Percentiles rank a stretch among this genome's conserved stretches.
These are phyloP conservation scores for Trachythela sp. DNA, from an alignment of 64 coral and sea anemone genomes.

Conservation along the genomic window DNA sequence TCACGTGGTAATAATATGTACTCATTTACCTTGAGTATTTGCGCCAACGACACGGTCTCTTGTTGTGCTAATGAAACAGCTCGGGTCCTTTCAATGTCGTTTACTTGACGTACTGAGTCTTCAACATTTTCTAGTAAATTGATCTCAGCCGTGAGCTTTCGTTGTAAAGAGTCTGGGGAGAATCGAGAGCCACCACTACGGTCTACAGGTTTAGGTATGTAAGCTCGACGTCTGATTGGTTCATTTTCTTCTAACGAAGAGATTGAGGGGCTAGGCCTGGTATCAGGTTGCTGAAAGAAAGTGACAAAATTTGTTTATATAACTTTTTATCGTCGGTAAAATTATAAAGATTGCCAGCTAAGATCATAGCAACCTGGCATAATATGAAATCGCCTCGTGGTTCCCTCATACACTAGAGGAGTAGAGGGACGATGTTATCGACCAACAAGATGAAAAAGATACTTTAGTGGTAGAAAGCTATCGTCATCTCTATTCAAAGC, in stretches of 20 bases:
- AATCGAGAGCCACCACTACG: conserved; percentile 58
- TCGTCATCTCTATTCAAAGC: no score
- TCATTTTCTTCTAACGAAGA: background rate
- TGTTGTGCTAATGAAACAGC: conserved; percentile 79
- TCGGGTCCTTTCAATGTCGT: conserved; percentile 74
- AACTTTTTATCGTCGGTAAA: no score
- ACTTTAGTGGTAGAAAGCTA: no score
- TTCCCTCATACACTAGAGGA: no score
- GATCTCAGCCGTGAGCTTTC: conserved; percentile 78
- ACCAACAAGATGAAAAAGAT: no score
- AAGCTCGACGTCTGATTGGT: background rate
- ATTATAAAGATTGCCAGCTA: no score
- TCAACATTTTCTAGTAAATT: conserved; percentile 89
- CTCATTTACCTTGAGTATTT: conserved; percentile 74
- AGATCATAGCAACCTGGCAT: no score
- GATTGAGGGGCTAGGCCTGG: background rate
- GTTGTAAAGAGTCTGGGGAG: conserved; percentile 83
- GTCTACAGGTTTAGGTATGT: background rate
- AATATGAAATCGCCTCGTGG: no score
- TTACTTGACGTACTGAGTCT: conserved; percentile 85
- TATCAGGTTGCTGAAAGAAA: conserved; percentile 33
- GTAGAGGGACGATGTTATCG: no score
- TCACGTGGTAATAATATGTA: no score
- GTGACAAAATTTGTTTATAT: background rate
- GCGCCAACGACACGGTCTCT: conserved; percentile 85